These are phyloP conservation scores for Euphydryas editha DNA, from an alignment of 2,888 invertebrate genomes.

Conservation along the genomic window DNA sequence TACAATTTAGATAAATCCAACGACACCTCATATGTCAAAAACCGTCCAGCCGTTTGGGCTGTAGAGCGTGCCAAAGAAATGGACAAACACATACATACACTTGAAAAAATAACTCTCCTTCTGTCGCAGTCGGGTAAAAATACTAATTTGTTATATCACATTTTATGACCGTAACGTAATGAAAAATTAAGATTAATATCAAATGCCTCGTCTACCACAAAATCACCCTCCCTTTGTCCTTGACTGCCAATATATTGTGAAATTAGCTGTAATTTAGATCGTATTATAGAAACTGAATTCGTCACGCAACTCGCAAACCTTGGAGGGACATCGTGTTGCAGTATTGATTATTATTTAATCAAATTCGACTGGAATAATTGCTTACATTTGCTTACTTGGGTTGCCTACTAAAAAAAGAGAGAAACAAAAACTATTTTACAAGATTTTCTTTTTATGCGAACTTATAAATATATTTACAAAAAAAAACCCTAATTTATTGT, in stretches of 20 bases:
- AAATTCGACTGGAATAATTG: background rate
- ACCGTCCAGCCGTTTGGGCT: no score
- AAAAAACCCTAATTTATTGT: no score
- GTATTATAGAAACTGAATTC: slow-evolving; percentile 36
- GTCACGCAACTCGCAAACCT: slow-evolving; percentile 34
- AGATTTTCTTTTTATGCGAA: no score
- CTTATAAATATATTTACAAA: no score
- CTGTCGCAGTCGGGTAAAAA: background rate
- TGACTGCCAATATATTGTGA: slow-evolving; percentile 34
- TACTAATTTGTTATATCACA: background rate
- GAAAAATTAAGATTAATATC: slow-evolving; percentile 20
- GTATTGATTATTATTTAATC: slow-evolving; percentile 13
- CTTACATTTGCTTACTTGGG: background rate
- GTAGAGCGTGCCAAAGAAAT: no score
- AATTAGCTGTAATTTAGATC: slow-evolving; percentile 37
- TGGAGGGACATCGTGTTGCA: slow-evolving; percentile 9
- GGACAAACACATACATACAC: no score
- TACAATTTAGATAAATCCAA: no score
- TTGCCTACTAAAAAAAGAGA: no score
- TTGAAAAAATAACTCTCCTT: no score
- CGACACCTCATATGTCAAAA: no score
- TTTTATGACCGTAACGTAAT: slow-evolving; percentile 17
- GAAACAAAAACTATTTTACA: no score
- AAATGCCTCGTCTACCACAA: slow-evolving; percentile 24
- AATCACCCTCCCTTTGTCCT: slow-evolving; percentile 28